Conservation (phyloP, 2,797 vertebrate genomes). For the Xyrichtys novacula region DNA sequence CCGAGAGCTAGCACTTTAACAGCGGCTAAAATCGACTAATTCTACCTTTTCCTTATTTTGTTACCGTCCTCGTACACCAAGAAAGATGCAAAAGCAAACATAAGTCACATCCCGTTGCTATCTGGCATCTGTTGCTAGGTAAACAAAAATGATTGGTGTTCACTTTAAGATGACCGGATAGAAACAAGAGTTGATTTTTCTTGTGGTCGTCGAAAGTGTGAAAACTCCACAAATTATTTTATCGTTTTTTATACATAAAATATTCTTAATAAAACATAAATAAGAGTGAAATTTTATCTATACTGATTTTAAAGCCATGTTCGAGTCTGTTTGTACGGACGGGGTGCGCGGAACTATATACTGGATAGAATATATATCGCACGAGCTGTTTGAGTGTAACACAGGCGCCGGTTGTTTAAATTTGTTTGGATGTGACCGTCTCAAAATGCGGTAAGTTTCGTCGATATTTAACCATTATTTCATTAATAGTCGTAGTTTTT, state of each 20-base stretch:
- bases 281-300: fast-evolving
- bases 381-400: slow-evolving; percentile 16
- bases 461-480: neutral
- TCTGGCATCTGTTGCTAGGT: slow-evolving; percentile 74
- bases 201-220: neutral
- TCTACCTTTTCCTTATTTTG: neutral
- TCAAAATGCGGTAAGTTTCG: slow-evolving; percentile 42
- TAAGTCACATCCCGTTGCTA: slow-evolving; percentile 25
- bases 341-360: slow-evolving; percentile 5
- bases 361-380: neutral
- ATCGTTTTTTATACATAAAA: neutral
- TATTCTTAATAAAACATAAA: fast-evolving
- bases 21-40: neutral
- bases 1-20: slow-evolving; percentile 8
- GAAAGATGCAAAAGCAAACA: neutral
- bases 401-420: slow-evolving; percentile 47
- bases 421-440: neutral
- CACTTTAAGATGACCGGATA: slow-evolving; percentile 28
- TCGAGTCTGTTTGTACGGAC: fast-evolving
- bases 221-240: fast-evolving
- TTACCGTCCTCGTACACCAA: neutral
- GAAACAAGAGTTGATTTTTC: slow-evolving; percentile 59
- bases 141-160: slow-evolving; percentile 69
- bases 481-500: neutral
- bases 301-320: fast-evolving